Percentiles rank a stretch among this genome's conserved stretches.
Evolutionary conservation across 2,888 invertebrate genomes (phyloP).

Genomic region (Scaptodrosophila latifasciaeformis): DNA sequence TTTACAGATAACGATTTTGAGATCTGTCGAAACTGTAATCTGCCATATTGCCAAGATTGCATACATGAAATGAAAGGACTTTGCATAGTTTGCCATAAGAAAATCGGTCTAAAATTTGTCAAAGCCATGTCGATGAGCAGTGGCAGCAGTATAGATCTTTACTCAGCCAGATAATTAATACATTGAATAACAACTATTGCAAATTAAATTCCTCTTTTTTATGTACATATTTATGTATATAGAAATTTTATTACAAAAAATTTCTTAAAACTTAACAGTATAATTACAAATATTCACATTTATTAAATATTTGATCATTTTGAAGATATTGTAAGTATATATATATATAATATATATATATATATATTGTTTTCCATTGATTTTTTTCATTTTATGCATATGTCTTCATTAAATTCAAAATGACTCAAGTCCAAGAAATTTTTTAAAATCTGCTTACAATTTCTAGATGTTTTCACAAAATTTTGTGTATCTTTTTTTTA

Average conservation of each 20-base stretch:
- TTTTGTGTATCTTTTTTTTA: not conserved
- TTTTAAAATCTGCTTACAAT: conserved; percentile 44
- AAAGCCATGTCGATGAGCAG: not conserved
- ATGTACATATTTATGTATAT: conserved; percentile 30
- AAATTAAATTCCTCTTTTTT: no score
- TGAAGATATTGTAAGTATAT: conserved; percentile 35
- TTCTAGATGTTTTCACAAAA: no score
- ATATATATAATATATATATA: not conserved
- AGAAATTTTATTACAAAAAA: conserved; percentile 63
- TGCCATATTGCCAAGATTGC: conserved; percentile 48
- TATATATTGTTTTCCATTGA: not conserved
- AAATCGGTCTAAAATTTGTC: not conserved
- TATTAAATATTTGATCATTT: conserved; percentile 54
- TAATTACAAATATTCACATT: conserved; percentile 51
- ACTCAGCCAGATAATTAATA: no score
- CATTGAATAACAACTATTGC: no score
- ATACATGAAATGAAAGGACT: conserved; percentile 20
- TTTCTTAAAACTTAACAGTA: conserved; percentile 65
- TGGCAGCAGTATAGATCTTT: conserved; percentile 16
- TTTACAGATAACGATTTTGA: conserved; percentile 40
- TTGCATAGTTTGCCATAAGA: conserved; percentile 5
- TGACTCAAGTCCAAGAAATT: conserved; percentile 47
- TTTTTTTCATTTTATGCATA: conserved; percentile 2
- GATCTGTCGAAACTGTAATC: conserved; percentile 40
- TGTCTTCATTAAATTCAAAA: conserved; percentile 36